Evolutionary conservation across 1,140 invertebrate species (phyloP).

Genomic region (Drosophila erecta): DNA sequence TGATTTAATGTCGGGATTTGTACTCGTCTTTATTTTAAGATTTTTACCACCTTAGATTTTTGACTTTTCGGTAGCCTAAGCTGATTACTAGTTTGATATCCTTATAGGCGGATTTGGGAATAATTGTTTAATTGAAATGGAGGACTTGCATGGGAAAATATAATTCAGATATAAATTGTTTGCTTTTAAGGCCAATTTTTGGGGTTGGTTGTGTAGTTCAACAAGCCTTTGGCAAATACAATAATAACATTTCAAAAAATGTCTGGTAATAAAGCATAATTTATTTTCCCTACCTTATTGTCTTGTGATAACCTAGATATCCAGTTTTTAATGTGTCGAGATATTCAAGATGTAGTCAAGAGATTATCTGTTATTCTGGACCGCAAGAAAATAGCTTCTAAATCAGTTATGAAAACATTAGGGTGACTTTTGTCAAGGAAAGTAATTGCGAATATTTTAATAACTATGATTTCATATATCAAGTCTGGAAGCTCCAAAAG

Average conservation of each 20-base stretch:
- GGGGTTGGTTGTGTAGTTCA: too few species aligned
- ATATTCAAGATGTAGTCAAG: too few species aligned
- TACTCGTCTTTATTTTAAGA: neutral
- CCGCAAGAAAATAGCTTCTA: constrained; percentile 1
- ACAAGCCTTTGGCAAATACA: too few species aligned
- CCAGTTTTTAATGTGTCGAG: too few species aligned
- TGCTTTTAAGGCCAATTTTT: too few species aligned
- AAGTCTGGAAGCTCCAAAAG: constrained; percentile 3
- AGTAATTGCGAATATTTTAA: neutral
- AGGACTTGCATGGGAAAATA: neutral
- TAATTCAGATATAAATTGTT: too few species aligned
- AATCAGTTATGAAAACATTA: neutral
- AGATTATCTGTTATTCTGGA: too few species aligned
- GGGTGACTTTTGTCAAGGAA: neutral
- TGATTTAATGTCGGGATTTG: constrained; percentile 12
- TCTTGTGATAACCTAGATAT: too few species aligned
- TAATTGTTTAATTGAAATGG: constrained; percentile 1
- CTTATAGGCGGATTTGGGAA: constrained; percentile 5
- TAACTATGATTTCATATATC: neutral
- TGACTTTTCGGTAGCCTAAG: constrained; percentile 54
- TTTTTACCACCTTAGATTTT: constrained; percentile 9
- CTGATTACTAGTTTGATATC: constrained; percentile 50
- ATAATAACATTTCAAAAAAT: too few species aligned
- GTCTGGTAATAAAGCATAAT: too few species aligned
- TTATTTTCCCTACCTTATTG: too few species aligned